Base-by-base conservation (phyloP, 2,113 vertebrate species). In the Arizona elegans region DNA sequence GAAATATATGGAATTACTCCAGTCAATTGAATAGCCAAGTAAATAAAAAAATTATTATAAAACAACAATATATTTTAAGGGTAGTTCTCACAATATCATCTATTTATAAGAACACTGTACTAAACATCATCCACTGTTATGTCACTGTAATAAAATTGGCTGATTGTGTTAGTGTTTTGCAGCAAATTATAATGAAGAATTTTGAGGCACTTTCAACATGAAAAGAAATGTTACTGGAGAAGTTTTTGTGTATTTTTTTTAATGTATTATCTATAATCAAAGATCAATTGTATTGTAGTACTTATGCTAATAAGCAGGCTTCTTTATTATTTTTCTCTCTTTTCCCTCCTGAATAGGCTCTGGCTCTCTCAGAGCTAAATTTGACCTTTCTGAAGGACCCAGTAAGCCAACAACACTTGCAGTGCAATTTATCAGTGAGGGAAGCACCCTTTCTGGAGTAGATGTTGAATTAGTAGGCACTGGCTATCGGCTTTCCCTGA, bases 281-380 rank as follows among this genome's bases (percentile, higher is more conserved):
- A 10, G 50, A 90, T 62, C 38, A 92, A 53, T 70, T 88, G 52
- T n/a, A 12, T 53, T 53, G 5, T 29, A 62, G 47, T 85, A 87
- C 10, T 52, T 50, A 59, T 91, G 43, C 33, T 81, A 81, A 38
- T 43, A 38, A 43, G 33, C 38, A 86, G 43, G 58, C 8, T 43
- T 17, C 47, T 53, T 26, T 4, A 65, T 70, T 0, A 0, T 11
- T 86, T 38, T 85, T 86, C 91, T 86, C 91, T 95, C 94, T 90
- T 81, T 95, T 11, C n/a, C 8, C 23, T 13, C 8, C 15, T 21
- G n/a, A 62, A 0, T 93, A 99, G 99, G 99, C 93, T 98, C 99
- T 87, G 99, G 99, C 88, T 98, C 98, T 89, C 98, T 99, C 93
- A 98, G 99, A 97, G 99, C 99, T 94, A 99, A 99, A 97, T 99